phyloP scores from a whole-genome alignment of 2,888 invertebrate genomes.

The Orthosia incerta region DNA sequence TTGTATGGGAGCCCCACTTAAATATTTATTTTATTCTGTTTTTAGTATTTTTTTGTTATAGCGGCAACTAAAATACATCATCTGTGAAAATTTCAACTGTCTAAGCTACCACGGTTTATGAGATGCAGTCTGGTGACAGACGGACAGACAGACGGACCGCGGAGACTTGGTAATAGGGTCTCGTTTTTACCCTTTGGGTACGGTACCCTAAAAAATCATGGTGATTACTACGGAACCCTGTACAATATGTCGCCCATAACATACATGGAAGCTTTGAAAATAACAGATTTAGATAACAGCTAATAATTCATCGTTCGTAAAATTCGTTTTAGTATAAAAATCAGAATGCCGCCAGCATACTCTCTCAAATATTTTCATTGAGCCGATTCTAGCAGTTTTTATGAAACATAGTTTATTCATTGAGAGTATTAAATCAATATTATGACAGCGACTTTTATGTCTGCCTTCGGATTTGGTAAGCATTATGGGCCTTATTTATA shows the following conservation, averaged over 20 bases:
- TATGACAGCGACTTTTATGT: background rate
- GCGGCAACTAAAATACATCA: no score
- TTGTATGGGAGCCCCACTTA: no score
- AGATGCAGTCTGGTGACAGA: no score
- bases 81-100: no score
- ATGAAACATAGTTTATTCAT: conserved; percentile 25
- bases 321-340: conserved; percentile 32
- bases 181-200: no score
- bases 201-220: no score
- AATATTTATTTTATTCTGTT: no score
- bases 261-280: conserved; percentile 6
- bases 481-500: no score
- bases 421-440: conserved; percentile 19
- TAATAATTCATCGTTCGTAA: conserved; percentile 13
- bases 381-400: conserved; percentile 9
- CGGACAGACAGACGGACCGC: no score
- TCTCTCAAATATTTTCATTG: conserved; percentile 20
- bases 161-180: no score
- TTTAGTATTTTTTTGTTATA: no score
- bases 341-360: conserved; percentile 16
- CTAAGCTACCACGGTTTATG: no score
- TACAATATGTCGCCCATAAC: background rate
- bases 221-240: background rate
- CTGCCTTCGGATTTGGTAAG: background rate
- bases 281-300: conserved; percentile 7